phyloP scores from a whole-genome alignment of 2,113 vertebrate species.

The Chlorodrepanis virens region DNA sequence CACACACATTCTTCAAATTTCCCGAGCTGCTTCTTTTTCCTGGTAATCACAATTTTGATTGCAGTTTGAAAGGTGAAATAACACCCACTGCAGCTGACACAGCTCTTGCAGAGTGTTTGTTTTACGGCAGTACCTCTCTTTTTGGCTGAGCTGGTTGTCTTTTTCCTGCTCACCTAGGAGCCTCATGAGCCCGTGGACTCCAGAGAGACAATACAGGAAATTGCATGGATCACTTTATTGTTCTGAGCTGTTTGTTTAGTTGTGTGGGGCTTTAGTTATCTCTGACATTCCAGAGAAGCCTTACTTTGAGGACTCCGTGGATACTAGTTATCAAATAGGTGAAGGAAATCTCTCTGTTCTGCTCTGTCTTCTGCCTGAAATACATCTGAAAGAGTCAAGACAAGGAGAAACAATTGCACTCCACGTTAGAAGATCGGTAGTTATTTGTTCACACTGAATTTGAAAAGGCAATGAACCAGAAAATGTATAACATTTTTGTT shows the following conservation, averaged over 20 bases:
- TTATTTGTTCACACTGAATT: not conserved
- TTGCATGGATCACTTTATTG: conserved; percentile 33
- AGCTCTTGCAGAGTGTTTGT: not conserved
- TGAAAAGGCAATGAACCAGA: not conserved
- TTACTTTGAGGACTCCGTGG: not conserved
- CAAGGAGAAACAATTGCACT: not conserved
- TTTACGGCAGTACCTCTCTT: not conserved
- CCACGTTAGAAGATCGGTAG: not conserved
- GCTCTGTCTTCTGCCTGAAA: not conserved
- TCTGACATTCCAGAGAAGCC: conserved; percentile 35
- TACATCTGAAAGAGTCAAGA: not conserved
- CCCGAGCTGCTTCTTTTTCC: not conserved
- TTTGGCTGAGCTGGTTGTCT: not conserved
- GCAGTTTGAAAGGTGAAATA: not conserved
- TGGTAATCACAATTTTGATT: not conserved
- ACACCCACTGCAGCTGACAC: not conserved
- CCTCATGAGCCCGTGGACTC: not conserved
- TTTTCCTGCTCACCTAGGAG: not conserved
- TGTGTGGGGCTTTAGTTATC: conserved; percentile 19
- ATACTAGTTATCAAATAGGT: not conserved
- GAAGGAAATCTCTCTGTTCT: not conserved
- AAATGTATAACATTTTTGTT: not conserved
- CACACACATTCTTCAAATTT: not conserved
- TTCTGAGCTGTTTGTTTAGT: conserved; percentile 44
- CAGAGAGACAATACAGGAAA: conserved; percentile 31